Evolutionary conservation across 2,888 invertebrate genomes (phyloP).

Genomic region (Leucophenga montana): DNA sequence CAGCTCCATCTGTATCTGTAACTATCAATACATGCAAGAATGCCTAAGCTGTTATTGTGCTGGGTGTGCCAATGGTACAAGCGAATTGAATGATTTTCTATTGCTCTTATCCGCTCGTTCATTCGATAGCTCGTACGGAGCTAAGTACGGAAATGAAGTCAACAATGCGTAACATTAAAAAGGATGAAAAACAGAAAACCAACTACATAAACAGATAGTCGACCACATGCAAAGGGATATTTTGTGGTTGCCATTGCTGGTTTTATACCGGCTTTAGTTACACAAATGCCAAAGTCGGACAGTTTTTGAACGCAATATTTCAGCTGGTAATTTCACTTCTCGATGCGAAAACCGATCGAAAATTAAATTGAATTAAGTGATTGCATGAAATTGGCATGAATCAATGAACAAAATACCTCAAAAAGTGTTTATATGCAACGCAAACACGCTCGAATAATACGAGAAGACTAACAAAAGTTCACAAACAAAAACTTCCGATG

Average conservation of each 20-base stretch:
- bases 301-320: too few species aligned
- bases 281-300: background rate
- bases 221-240: constrained; percentile 17
- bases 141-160: constrained; percentile 15
- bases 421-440: too few species aligned
- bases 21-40: background rate
- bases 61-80: too few species aligned
- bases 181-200: background rate
- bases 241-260: constrained; percentile 5
- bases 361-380: constrained; percentile 12
- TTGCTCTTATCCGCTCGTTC: background rate
- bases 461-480: too few species aligned
- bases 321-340: background rate
- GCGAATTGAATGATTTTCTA: background rate
- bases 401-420: too few species aligned
- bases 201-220: background rate
- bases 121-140: background rate
- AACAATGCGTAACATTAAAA: constrained; percentile 12
- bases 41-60: too few species aligned
- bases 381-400: background rate
- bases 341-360: background rate
- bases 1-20: background rate
- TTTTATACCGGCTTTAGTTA: background rate
- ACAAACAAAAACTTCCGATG: too few species aligned
- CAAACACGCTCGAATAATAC: too few species aligned